phyloP scores from a whole-genome alignment of 2,797 vertebrate species.

The Phataginus tetradactyla region DNA sequence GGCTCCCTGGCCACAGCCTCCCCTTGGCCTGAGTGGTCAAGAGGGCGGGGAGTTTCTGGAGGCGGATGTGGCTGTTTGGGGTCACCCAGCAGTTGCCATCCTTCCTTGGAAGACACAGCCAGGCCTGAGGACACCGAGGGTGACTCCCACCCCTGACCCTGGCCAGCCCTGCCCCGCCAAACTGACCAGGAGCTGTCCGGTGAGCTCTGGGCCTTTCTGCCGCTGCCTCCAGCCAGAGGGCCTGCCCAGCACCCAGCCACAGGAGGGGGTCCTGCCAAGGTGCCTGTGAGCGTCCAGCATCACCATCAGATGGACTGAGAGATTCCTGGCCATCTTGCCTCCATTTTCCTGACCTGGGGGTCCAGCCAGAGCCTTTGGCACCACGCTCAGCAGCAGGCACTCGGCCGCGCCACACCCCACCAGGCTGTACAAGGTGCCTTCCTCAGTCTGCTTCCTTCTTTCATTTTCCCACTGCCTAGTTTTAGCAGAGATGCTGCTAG shows the following conservation, averaged over 20 bases:
- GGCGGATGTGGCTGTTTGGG: background rate
- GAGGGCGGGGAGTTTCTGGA: background rate
- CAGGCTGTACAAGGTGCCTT: background rate
- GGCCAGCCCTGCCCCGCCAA: no score
- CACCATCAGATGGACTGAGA: background rate
- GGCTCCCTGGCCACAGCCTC: background rate
- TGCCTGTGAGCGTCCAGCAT: accelerated
- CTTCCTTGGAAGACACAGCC: background rate
- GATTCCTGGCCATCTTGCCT: background rate
- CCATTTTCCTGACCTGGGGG: accelerated
- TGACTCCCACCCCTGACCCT: background rate
- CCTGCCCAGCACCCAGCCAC: background rate
- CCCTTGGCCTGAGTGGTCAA: background rate
- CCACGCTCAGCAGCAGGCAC: no score
- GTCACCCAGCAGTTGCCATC: background rate
- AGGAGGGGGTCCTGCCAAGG: accelerated
- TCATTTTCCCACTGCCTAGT: background rate
- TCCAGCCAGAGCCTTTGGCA: accelerated
- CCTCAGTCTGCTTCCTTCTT: background rate
- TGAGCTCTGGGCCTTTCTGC: accelerated
- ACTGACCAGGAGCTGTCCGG: accelerated
- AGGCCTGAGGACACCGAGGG: accelerated
- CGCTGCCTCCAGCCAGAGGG: background rate
- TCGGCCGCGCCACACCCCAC: background rate
- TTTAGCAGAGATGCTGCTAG: background rate